Percentiles rank a stretch among this genome's conserved stretches.
phyloP scores from a whole-genome alignment of 2,113 vertebrate species.

The Ginglymostoma cirratum region DNA sequence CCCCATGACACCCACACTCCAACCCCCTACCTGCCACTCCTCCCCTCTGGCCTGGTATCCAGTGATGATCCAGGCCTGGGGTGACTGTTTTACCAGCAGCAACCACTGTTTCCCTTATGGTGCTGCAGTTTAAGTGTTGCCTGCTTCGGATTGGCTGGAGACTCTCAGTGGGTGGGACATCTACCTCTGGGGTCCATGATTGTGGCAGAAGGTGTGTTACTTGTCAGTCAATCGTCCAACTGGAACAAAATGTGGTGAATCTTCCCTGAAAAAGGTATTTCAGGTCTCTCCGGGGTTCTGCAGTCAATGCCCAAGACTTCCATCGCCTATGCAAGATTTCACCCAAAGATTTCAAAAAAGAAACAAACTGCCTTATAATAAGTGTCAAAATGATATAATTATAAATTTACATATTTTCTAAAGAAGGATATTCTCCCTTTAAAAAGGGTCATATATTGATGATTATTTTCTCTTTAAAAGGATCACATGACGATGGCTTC shows the following conservation, averaged over 20 bases:
- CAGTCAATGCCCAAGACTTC: neutral
- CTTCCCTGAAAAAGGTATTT: neutral
- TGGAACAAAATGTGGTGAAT: neutral
- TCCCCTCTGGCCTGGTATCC: no score
- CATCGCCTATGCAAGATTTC: neutral
- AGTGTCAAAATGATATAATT: neutral
- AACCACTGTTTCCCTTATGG: neutral
- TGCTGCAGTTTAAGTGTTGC: neutral
- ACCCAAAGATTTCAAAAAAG: neutral
- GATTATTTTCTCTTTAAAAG: no score
- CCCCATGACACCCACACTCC: no score
- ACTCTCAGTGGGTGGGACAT: neutral
- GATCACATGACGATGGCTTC: no score
- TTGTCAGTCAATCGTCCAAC: neutral
- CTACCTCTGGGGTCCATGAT: neutral
- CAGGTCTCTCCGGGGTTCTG: neutral
- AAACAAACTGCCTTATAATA: neutral
- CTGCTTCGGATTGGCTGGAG: neutral
- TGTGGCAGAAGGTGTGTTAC: neutral
- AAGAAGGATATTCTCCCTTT: no score
- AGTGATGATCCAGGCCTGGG: no score
- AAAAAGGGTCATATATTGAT: no score
- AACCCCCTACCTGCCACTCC: no score
- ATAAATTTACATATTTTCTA: no score
- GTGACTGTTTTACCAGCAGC: neutral